These are phyloP conservation scores for Alentia gelatinosa DNA, from an alignment of 2,888 invertebrate genomes.

Conservation along the genomic window DNA sequence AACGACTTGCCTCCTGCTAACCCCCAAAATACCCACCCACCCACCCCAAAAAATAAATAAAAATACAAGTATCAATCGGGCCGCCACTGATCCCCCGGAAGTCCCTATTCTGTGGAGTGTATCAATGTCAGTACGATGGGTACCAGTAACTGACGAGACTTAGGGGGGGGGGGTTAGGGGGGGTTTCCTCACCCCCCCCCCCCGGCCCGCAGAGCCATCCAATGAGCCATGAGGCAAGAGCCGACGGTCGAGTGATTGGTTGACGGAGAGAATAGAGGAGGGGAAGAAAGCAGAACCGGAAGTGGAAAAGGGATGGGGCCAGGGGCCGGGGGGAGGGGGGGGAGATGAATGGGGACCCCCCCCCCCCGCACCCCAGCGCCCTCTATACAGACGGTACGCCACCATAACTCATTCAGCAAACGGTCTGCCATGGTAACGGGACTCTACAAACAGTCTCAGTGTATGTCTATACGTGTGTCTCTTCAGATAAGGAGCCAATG, in stretches of 20 bases:
- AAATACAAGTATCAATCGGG: no score
- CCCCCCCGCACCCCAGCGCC: background rate
- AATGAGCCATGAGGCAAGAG: background rate
- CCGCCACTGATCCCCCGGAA: background rate
- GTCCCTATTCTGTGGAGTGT: background rate
- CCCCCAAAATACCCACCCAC: background rate
- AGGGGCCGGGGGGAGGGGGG: no score
- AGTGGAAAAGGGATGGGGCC: background rate
- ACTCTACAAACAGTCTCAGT: no score
- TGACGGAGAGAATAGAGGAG: background rate
- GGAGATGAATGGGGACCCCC: no score
- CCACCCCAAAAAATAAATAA: no score
- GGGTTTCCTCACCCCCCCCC: background rate
- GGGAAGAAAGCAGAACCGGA: background rate
- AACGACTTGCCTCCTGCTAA: no score
- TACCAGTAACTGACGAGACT: background rate
- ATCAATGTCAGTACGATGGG: background rate
- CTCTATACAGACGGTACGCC: background rate
- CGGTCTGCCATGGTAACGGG: no score
- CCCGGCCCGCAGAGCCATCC: no score
- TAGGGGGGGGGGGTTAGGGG: background rate
- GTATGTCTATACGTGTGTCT: no score
- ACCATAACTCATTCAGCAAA: background rate
- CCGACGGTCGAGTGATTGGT: background rate
- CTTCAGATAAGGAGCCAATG: no score